These are phyloP conservation scores for Malthinus flaveolus DNA, from an alignment of 2,888 invertebrate species.

Conservation along the genomic window DNA sequence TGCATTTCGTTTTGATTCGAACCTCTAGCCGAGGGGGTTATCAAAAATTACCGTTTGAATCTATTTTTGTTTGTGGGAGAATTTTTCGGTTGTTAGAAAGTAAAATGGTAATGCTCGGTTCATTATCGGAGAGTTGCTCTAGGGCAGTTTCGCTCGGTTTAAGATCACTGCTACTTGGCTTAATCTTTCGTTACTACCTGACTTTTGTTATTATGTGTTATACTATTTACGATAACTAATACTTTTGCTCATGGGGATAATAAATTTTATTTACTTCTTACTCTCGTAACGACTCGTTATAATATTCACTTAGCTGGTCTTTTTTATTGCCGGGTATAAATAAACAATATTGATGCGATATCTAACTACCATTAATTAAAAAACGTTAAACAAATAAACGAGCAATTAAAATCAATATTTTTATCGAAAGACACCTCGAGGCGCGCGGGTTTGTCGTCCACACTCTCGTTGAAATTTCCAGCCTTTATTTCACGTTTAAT, in stretches of 20 bases:
- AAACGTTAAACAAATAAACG: not conserved
- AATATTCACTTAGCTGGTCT: constrained; percentile 12
- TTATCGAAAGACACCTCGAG: not conserved
- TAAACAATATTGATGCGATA: not conserved
- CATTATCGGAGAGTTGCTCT: constrained; percentile 19
- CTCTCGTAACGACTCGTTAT: constrained; percentile 11
- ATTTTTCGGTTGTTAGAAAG: constrained; percentile 10
- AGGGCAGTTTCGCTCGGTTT: constrained; percentile 27
- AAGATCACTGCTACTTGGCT: constrained; percentile 19
- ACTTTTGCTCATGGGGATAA: constrained; percentile 20
- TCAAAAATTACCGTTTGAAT: constrained; percentile 4
- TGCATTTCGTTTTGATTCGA: constrained; percentile 15
- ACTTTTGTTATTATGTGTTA: constrained; percentile 17
- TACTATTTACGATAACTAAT: constrained; percentile 16
- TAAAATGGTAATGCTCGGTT: constrained; percentile 12
- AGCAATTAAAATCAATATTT: not conserved
- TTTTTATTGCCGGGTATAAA: constrained; percentile 4
- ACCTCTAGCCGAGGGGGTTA: constrained; percentile 10
- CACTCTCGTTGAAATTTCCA: no score
- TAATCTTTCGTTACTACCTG: constrained; percentile 21
- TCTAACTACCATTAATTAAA: not conserved
- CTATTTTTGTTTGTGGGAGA: not conserved
- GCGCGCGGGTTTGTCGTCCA: not conserved
- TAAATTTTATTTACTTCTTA: constrained; percentile 16
- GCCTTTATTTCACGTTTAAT: no score